A percentile compares a stretch with the other conserved stretches of the same genome.
These are phyloP conservation scores for Argopecten irradians DNA, from an alignment of 1,140 invertebrate species.

Conservation along the genomic window DNA sequence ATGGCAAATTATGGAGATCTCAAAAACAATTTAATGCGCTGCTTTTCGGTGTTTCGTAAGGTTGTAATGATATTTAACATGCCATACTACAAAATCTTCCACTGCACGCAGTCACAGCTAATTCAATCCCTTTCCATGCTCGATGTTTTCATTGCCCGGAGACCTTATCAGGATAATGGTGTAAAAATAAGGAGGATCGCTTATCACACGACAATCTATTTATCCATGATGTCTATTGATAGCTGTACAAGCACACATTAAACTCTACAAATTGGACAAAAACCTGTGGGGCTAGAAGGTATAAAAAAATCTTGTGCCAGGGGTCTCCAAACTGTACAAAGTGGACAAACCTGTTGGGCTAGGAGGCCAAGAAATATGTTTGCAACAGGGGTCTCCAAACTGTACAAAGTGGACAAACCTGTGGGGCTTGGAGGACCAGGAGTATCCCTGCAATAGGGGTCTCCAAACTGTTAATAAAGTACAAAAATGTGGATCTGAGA, in stretches of 20 bases:
- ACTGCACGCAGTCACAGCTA: not conserved
- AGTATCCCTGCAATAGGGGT: too few relatives aligned
- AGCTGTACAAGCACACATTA: too few relatives aligned
- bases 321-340: not conserved
- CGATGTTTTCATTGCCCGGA: not conserved
- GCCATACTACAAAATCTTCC: not conserved
- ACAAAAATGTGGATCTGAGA: not conserved
- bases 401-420: not conserved
- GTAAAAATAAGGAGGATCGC: not conserved
- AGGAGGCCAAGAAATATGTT: not conserved
- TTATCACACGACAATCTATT: not conserved
- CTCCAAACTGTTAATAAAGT: not conserved
- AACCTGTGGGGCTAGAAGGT: not conserved
- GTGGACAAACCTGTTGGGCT: not conserved
- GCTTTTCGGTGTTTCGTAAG: not conserved
- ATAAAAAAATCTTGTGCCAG: too few relatives aligned
- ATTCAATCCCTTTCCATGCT: not conserved
- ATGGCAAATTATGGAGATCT: not conserved
- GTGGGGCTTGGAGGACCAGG: not conserved
- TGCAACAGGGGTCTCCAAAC: too few relatives aligned
- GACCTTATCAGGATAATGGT: not conserved
- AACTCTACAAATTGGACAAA: not conserved
- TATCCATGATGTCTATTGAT: not conserved
- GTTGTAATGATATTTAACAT: not conserved
- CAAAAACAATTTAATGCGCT: slow-evolving; percentile 8